Percentiles rank a stretch among this genome's conserved stretches.
phyloP scores from a whole-genome alignment of 2,797 vertebrate genomes.

The Lerista edwardsae region DNA sequence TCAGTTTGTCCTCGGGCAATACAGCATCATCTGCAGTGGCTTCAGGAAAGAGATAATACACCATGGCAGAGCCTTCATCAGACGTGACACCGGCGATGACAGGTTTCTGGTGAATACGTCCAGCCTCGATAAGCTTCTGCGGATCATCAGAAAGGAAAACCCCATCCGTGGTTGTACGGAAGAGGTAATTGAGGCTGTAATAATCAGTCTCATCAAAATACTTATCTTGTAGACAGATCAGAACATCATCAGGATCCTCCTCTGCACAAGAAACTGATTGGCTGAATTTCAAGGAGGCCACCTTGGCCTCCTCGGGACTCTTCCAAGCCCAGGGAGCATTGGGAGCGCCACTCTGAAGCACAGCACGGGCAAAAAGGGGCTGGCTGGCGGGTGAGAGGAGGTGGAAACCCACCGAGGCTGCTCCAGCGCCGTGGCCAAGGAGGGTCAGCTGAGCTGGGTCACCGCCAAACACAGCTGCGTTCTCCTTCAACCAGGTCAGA shows the following conservation, averaged over 20 bases:
- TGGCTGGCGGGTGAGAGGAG: conserved; percentile 78
- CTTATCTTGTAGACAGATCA: conserved; percentile 9
- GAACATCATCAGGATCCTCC: not conserved
- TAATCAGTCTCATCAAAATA: not conserved
- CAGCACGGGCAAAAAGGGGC: conserved; percentile 73
- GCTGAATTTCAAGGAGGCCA: conserved; percentile 75
- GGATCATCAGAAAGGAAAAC: conserved; percentile 72
- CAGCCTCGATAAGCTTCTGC: conserved; percentile 66
- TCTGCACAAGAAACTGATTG: conserved; percentile 68
- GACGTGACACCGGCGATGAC: conserved; percentile 76
- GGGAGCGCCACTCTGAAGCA: conserved; percentile 78
- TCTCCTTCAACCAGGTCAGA: conserved; percentile 78
- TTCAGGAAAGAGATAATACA: conserved; percentile 62
- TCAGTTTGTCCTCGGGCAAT: conserved; percentile 70
- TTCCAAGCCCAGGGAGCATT: conserved; percentile 73
- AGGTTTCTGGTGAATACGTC: conserved; percentile 67
- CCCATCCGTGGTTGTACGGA: conserved; percentile 66
- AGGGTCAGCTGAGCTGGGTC: conserved; percentile 77
- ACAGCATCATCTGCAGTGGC: conserved; percentile 67
- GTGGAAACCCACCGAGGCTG: conserved; percentile 76
- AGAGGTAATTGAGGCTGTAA: not conserved
- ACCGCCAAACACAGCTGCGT: conserved; percentile 80
- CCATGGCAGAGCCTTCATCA: conserved; percentile 77
- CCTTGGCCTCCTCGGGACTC: conserved; percentile 56
- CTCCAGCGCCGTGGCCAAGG: conserved; percentile 81